Base-by-base conservation (phyloP, 2,888 invertebrate genomes). In the Nomada goodeniana region DNA sequence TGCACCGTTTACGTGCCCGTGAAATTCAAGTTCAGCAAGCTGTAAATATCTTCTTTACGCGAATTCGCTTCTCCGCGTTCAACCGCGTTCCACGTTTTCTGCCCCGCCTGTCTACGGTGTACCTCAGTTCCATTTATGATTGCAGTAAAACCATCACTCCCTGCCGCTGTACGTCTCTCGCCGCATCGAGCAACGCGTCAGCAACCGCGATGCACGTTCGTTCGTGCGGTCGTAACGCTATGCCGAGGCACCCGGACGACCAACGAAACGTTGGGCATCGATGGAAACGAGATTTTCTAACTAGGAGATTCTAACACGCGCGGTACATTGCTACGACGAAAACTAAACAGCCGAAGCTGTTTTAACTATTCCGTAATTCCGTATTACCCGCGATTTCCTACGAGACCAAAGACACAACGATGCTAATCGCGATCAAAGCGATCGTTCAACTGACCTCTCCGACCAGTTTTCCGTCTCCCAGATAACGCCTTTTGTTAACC, bases 401-500 rank as follows among this genome's bases (percentile, higher is more conserved):
- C 36, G 7, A 36, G 0, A 7, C 36, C 36, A 36, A 5, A 29
- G 36, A 36, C 36, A 47, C 63, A 42, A 60, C 52, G 29, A 36
- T 36, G 61, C 61, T 53, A 53, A 42, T n/a, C 15, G 59, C 74
- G 69, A 68, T 77, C 74, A 59, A 57, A 23, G 67, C 68, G 74
- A 71, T 76, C 69, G 83, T 83, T 83, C 73, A 63, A 76, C 64
- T 55, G 72, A 18, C 55, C 76, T 73, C 60, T 64, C 50, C 71
- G 55, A 36, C 44, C 65, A 73, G 68, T 64, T 60, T 44, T 20
- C 20, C 42, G 23, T 36, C 55, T 55, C 55, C n/a, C 52, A 42
- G 36, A 26, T n/a, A 47, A 26, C 69, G 80, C 63, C 57, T 78
- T 84, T 76, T 75, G 79, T 80, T 75, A 84, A 82, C 55, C 70